Percentiles rank a stretch among this genome's conserved stretches.
Evolutionary conservation across 1,140 invertebrate genomes (phyloP).

Genomic region (Odontomachus brunneus): DNA sequence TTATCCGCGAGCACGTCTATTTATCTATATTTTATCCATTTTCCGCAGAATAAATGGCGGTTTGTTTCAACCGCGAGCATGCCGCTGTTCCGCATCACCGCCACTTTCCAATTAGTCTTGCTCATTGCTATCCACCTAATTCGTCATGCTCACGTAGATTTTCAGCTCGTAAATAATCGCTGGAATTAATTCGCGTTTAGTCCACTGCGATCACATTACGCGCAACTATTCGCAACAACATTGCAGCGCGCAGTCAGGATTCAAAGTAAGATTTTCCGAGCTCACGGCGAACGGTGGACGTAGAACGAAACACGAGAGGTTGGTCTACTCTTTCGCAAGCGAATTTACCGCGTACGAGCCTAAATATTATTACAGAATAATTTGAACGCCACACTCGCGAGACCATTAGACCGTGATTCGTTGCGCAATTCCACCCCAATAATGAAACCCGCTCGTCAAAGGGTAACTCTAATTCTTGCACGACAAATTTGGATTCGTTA

Average conservation of each 20-base stretch:
- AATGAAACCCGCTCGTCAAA: slow-evolving; percentile 4
- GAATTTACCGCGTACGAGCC: no score
- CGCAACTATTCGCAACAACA: neutral
- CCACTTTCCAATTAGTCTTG: slow-evolving; percentile 26
- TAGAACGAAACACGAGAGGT: no score
- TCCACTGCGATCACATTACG: neutral
- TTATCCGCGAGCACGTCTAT: slow-evolving; percentile 30
- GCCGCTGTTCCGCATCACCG: slow-evolving; percentile 34
- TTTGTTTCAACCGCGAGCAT: slow-evolving; percentile 14
- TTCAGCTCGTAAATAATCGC: neutral
- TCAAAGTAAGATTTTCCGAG: slow-evolving; percentile 4
- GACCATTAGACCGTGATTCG: no score
- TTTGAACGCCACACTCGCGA: no score
- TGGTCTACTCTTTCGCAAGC: no score
- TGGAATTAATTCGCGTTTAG: slow-evolving; percentile 26
- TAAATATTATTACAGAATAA: no score
- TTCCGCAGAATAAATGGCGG: slow-evolving; percentile 46
- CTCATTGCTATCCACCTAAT: slow-evolving; percentile 31
- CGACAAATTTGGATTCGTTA: slow-evolving; percentile 51
- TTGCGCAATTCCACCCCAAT: neutral
- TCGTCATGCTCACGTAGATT: slow-evolving; percentile 23
- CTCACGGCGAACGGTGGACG: no score
- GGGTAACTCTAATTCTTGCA: slow-evolving; percentile 17
- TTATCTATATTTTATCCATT: slow-evolving; percentile 24
- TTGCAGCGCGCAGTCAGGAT: neutral